Conservation (phyloP, 2,113 vertebrate species). For the Pao palembangensis region DNA sequence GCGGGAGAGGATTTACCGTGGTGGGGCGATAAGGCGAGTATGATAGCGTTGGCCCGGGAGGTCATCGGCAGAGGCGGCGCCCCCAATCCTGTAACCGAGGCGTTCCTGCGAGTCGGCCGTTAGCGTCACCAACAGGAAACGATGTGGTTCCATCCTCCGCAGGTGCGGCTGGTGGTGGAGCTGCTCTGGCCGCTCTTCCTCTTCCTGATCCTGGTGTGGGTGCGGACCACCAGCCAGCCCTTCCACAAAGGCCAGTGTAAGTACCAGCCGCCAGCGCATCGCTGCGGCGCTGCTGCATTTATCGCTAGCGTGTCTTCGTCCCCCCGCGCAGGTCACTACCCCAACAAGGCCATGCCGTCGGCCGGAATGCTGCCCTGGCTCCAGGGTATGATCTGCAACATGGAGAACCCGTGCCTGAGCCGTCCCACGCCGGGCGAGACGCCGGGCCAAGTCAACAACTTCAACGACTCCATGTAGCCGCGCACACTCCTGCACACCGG, state of each 20-base stretch:
- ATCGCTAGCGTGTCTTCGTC: background rate
- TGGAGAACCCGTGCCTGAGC: conserved; percentile 89
- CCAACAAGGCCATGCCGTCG: conserved; percentile 97
- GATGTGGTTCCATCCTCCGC: conserved; percentile 19
- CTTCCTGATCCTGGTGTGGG: conserved; percentile 91
- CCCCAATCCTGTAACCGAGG: conserved; percentile 15
- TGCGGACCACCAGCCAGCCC: conserved; percentile 86
- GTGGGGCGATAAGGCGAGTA: conserved; percentile 20
- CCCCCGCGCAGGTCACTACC: conserved; percentile 85
- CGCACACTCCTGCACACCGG: background rate
- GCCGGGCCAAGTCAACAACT: conserved; percentile 93
- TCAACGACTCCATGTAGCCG: conserved; percentile 87
- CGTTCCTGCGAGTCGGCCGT: no score
- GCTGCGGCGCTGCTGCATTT: background rate
- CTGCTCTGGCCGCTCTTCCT: conserved; percentile 93
- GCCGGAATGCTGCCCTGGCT: conserved; percentile 94
- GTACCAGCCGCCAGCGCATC: conserved; percentile 52
- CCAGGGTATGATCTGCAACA: conserved; percentile 93
- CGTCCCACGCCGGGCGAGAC: conserved; percentile 92
- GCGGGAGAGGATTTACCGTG: conserved; percentile 40
- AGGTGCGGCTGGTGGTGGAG: conserved; percentile 90
- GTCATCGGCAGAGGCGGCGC: conserved; percentile 24
- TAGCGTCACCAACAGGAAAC: background rate
- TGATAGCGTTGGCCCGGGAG: conserved; percentile 31
- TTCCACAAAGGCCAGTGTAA: conserved; percentile 91